Base-by-base conservation (phyloP, 2,888 invertebrate genomes). In the Nasonia oneida region DNA sequence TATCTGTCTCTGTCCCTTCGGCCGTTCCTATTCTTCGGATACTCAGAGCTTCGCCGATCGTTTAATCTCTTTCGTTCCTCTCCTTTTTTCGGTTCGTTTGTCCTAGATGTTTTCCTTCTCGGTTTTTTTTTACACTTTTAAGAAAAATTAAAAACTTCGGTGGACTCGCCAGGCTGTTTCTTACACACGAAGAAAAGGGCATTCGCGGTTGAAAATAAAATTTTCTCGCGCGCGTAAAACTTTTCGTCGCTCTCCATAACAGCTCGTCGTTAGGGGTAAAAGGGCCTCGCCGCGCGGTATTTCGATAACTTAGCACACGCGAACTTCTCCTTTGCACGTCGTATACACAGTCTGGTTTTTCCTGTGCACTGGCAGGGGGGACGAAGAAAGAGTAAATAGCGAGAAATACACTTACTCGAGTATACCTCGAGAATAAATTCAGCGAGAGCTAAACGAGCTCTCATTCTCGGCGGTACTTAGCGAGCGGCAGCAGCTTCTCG, bases 391-490 rank as follows among this genome's bases (percentile, higher is more conserved):
- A 29, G 75, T 67, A 76, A 75, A 82, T 37, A 67, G 75, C 50
- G 64, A 37, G 82, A 61, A 74, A 75, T 76, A 76, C 67, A 75
- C 67, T 82, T 67, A 50, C 75, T 14, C 3, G 42, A 75, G 67
- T 67, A 81, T 64, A 50, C 75, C 64, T 42, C 64, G 47, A 64
- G 76, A 67, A 82, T 82, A 76, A 75, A 82, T 82, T 81, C 57
- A 81, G 81, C 64, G 64, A 18, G 53, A 57, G 67, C 61, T 82
- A 82, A 82, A 82, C 64, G 67, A 67, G 64, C 76, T 67, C 82
- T 82, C 76, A 23, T 82, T 82, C 67, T 82, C 82, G 12, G 50
- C 75, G 74, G 82, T 82, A 23, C 75, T 82, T 82, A 82, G 75
- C 18, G 64, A 3, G 29, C 73, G 73, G 39, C 42, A 47, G 39